A percentile compares a stretch with the other conserved stretches of the same genome.
phyloP scores from a whole-genome alignment of 1,140 invertebrate species.

The Cheumatopsyche charites region DNA sequence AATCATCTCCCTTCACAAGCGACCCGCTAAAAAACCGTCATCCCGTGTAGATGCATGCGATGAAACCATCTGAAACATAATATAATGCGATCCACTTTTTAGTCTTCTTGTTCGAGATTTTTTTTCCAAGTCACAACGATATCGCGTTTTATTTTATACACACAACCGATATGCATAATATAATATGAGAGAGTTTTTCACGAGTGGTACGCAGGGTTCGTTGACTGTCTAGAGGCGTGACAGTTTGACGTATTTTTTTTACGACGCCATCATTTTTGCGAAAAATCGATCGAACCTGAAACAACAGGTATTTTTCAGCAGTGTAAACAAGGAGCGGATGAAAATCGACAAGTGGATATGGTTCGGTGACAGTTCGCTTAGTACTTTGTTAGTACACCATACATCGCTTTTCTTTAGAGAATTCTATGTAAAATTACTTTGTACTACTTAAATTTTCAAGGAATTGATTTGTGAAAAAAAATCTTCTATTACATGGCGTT shows the following conservation, averaged over 20 bases:
- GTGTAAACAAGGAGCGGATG: neutral
- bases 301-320: constrained; percentile 1
- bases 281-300: constrained; percentile 30
- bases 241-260: constrained; percentile 38
- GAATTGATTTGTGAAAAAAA: no score
- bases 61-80: constrained; percentile 8
- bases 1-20: neutral
- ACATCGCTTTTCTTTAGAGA: no score
- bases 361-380: no score
- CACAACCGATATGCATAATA: constrained; percentile 27
- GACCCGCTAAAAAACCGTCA: constrained; percentile 25
- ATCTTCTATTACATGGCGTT: no score
- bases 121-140: constrained; percentile 26
- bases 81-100: constrained; percentile 24
- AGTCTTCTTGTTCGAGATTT: neutral
- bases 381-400: no score
- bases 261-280: constrained; percentile 19
- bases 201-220: constrained; percentile 32
- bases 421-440: no score
- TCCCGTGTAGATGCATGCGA: neutral
- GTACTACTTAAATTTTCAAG: no score
- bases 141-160: no score
- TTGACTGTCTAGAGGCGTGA: constrained; percentile 38
- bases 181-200: constrained; percentile 24
- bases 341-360: neutral